These are phyloP conservation scores for Ericerus pela DNA, from an alignment of 1,140 invertebrate species.

Conservation along the genomic window DNA sequence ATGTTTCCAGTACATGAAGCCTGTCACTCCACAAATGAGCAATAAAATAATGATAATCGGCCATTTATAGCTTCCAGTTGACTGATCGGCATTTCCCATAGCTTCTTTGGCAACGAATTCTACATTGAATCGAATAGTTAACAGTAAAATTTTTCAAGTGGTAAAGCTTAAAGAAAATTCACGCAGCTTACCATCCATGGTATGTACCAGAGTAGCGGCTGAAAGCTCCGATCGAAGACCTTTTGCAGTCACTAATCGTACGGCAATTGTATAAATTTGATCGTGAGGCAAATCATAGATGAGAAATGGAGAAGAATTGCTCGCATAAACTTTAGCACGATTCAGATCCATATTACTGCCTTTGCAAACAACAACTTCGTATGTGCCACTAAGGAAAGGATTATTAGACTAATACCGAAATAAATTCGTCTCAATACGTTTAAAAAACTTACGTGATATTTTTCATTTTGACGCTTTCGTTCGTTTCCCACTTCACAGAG, in stretches of 20 bases:
- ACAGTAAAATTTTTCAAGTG: too few species aligned
- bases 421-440: conserved; percentile 14
- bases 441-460: not conserved
- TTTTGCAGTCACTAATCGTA: conserved; percentile 42
- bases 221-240: conserved; percentile 48
- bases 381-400: conserved; percentile 37
- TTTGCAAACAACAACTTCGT: conserved; percentile 46
- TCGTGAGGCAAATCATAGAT: conserved; percentile 35
- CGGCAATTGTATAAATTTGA: conserved; percentile 44
- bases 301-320: conserved; percentile 39
- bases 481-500: conserved; percentile 41
- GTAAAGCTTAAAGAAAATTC: too few species aligned
- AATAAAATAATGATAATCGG: conserved; percentile 35
- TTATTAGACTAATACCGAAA: conserved; percentile 12
- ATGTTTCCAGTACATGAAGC: conserved; percentile 51
- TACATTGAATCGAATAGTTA: not conserved
- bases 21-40: conserved; percentile 36
- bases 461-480: not conserved
- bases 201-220: too few species aligned
- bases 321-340: conserved; percentile 33
- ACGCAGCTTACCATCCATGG: too few species aligned
- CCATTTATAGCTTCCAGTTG: conserved; percentile 30
- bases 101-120: not conserved
- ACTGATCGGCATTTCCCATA: too few species aligned
- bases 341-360: conserved; percentile 38